phyloP scores from a whole-genome alignment of 2,113 vertebrate species.

The Cynocephalus volans region DNA sequence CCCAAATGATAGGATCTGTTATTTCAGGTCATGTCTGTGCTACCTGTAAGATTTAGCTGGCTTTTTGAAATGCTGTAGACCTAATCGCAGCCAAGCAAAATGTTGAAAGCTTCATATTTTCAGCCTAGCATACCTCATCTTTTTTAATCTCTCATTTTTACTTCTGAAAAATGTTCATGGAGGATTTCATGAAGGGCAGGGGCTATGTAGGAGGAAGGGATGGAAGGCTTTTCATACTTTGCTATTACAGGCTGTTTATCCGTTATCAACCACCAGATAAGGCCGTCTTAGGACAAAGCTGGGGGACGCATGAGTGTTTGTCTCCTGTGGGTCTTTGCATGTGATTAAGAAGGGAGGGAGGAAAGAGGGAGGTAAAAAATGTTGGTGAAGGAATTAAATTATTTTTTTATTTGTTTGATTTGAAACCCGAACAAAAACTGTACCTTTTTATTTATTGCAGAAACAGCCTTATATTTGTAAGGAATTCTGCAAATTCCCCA shows the following conservation, averaged over 20 bases:
- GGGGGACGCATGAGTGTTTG: not conserved
- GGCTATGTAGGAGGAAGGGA: slow-evolving; percentile 45
- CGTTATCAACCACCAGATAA: slow-evolving; percentile 66
- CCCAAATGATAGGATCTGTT: not conserved
- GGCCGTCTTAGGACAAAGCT: not conserved
- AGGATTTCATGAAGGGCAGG: slow-evolving; percentile 34
- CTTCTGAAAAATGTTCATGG: slow-evolving; percentile 1
- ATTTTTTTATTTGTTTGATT: slow-evolving; percentile 64
- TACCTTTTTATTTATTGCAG: fast-evolving
- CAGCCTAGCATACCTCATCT: not conserved
- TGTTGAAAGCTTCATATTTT: not conserved
- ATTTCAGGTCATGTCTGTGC: not conserved
- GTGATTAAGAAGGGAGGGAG: slow-evolving; percentile 12
- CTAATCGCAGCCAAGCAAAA: not conserved
- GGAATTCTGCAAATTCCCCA: not conserved
- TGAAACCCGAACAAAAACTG: slow-evolving; percentile 24
- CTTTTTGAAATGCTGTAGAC: not conserved
- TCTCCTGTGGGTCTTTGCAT: not conserved
- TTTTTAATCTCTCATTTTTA: slow-evolving; percentile 21
- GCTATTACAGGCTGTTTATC: slow-evolving; percentile 39
- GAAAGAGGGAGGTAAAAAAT: not conserved
- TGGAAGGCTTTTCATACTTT: slow-evolving; percentile 16
- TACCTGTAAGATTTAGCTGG: not conserved
- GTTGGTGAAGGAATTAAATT: not conserved
- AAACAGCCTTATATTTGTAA: not conserved